Evolutionary conservation across 2,797 vertebrate species (phyloP), one percentile per base, ranked within the genome.

Genomic region (Manis crassicaudata): DNA sequence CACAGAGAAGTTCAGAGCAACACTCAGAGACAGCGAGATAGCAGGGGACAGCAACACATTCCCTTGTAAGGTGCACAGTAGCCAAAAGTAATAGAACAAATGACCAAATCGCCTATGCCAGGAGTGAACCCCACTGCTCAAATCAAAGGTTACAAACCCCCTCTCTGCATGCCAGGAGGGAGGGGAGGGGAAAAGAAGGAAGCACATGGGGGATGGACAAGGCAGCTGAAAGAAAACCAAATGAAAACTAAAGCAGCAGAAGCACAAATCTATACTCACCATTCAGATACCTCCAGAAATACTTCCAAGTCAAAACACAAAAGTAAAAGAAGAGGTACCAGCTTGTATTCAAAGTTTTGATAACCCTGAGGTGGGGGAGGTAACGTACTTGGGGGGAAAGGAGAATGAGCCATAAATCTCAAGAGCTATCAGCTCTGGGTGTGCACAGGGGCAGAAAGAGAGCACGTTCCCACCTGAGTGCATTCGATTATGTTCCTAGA

Each of bases 241-340:
- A 95, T 35, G 73, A 82, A 79, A 91, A 88, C 67, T 63, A 20
- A 93, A 77, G 62, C 20, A 65, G 62, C 62, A 43, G n/a, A 12
- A 88, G 29, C 50, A 92, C 54, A 50, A 77, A 90, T 29, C 56
- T 62, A 70, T 25, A 56, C 17, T 75, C 50, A 82, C 13, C 9
- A 40, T 58, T 85, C 65, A 40, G 62, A 93, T n/a, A 94, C 54
- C 52, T 94, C 16, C 58, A 95, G 73, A 88, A 90, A 87, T 70
- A 52, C 8, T 60, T 75, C 17, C 54, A 83, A 73, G 63, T 58
- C 73, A 94, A 92, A 96, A 37, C 12, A 75, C 8, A 62, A 58
- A 89, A 75, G 50, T 32, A 92, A 25, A 79, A 25, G 70, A 94
- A 80, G 12, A 92, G 70, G 63, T 43, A 90, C 13, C 23, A 58